Evolutionary conservation across 2,797 vertebrate species (phyloP).

Genomic region (Rhinatrema bivittatum): DNA sequence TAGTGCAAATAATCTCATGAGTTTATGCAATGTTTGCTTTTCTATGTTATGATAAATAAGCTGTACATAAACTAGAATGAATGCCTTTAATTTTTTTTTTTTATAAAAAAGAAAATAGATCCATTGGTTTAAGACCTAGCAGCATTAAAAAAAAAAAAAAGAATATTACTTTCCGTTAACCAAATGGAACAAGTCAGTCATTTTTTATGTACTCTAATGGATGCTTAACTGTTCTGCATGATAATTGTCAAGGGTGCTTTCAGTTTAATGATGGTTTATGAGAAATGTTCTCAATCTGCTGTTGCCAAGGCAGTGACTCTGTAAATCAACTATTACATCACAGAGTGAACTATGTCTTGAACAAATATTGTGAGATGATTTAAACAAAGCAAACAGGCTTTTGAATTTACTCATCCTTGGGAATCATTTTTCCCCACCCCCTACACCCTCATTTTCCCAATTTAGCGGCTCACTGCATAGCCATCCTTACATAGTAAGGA

Average conservation of each 20-base stretch:
- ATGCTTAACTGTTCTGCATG: constrained; percentile 6
- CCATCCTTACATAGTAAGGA: neutral
- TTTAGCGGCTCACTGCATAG: neutral
- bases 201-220: constrained; percentile 21
- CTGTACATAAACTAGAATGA: neutral
- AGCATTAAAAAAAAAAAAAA: neutral
- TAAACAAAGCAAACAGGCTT: neutral
- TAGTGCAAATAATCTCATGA: no score
- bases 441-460: constrained; percentile 2
- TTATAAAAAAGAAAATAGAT: no score
- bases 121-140: no score
- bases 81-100: neutral
- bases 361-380: neutral
- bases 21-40: no score
- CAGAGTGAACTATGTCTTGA: neutral
- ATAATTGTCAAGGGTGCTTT: constrained; percentile 7
- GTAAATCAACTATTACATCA: constrained; percentile 1
- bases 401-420: neutral
- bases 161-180: neutral
- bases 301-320: neutral
- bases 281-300: constrained; percentile 1
- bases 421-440: neutral
- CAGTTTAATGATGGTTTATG: neutral
- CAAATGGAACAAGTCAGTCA: neutral
- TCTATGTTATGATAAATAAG: no score